phyloP scores from a whole-genome alignment of 2,888 invertebrate species.

The Caenorhabditis sp. region DNA sequence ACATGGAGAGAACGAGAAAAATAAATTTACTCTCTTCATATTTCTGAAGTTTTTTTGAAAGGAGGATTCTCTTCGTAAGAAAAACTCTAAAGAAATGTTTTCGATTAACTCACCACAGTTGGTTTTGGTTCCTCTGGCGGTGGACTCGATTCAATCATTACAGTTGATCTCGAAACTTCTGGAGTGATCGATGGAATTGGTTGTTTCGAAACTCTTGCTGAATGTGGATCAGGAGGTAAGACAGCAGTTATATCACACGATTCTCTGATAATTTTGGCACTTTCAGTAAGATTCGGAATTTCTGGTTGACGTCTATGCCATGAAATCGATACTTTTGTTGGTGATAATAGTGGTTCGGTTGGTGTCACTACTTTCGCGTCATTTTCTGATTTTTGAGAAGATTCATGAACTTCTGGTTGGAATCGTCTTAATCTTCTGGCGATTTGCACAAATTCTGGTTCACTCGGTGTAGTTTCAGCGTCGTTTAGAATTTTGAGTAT shows the following conservation, averaged over 20 bases:
- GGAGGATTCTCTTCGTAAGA: too few relatives aligned
- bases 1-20: too few relatives aligned
- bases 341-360: conserved; percentile 7
- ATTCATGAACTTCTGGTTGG: conserved; percentile 32
- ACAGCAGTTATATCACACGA: conserved; percentile 22
- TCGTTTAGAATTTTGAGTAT: conserved; percentile 28
- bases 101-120: conserved; percentile 5
- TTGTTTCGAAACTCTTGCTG: conserved; percentile 37
- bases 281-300: conserved; percentile 18
- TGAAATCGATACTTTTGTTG: conserved; percentile 18
- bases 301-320: conserved; percentile 36
- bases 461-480: conserved; percentile 14
- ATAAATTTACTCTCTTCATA: too few relatives aligned
- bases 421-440: conserved; percentile 33
- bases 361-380: background rate
- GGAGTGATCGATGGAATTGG: conserved; percentile 23
- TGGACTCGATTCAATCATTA: conserved; percentile 30
- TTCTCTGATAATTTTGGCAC: conserved; percentile 35
- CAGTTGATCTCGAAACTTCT: conserved; percentile 7
- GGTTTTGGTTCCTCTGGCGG: conserved; percentile 46
- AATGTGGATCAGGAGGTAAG: conserved; percentile 34
- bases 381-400: background rate
- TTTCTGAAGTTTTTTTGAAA: too few relatives aligned
- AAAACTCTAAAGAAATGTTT: too few relatives aligned
- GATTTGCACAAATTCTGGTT: conserved; percentile 41